Percentiles rank a stretch among this genome's conserved stretches.
Evolutionary conservation across 2,797 vertebrate genomes (phyloP).

Genomic region (Discoglossus pictus): DNA sequence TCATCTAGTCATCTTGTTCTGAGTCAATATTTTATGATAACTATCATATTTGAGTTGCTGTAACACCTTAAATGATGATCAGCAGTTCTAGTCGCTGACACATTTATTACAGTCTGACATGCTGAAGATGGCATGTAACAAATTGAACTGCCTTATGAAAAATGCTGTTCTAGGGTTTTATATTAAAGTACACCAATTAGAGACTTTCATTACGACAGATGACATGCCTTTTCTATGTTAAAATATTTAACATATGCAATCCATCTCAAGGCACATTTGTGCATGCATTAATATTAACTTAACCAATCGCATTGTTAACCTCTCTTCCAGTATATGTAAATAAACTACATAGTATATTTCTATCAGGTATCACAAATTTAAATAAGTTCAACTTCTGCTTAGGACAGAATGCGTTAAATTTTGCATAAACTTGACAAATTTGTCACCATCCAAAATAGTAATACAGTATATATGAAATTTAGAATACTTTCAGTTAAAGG

Average conservation of each 20-base stretch:
- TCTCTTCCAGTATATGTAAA: constrained; percentile 71
- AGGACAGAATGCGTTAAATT: too few relatives aligned
- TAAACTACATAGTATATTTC: too few relatives aligned
- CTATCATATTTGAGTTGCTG: constrained; percentile 64
- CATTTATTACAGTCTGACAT: too few relatives aligned
- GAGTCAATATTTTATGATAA: constrained; percentile 50
- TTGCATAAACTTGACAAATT: too few relatives aligned
- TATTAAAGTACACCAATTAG: constrained; percentile 81
- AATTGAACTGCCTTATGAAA: constrained; percentile 76
- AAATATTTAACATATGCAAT: constrained; percentile 68
- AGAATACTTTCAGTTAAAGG: too few relatives aligned
- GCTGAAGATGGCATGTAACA: too few relatives aligned
- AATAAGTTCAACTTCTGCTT: too few relatives aligned
- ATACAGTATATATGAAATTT: too few relatives aligned
- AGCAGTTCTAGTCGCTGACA: too few relatives aligned
- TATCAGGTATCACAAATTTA: too few relatives aligned
- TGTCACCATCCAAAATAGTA: too few relatives aligned
- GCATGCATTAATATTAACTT: constrained; percentile 73
- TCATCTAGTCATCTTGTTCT: constrained; percentile 11
- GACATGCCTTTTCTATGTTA: constrained; percentile 74
- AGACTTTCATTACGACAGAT: constrained; percentile 78
- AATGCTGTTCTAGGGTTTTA: constrained; percentile 76
- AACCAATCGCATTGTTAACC: constrained; percentile 65
- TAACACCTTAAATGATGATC: constrained; percentile 61
- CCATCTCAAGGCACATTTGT: constrained; percentile 61